Base-by-base conservation (phyloP, 2,797 vertebrate species). In the Periparus ater region DNA sequence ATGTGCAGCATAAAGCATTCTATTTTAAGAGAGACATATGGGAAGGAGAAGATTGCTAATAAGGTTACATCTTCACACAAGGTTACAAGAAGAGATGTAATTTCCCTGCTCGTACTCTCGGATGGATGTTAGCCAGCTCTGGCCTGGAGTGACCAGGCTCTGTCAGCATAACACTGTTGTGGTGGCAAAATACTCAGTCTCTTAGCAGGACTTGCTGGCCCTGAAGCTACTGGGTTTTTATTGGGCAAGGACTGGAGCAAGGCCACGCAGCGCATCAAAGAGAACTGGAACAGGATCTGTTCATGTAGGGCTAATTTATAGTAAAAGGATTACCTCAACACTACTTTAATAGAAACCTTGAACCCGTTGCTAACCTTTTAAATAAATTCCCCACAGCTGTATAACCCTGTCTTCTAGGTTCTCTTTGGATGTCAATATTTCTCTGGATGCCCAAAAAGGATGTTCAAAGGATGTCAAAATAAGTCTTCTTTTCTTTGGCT, bases 1-100 rank as follows among this genome's bases (percentile, higher is more conserved):
- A 90, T 79, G 60, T 34, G 17, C 53, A 79, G 32, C 45, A 94
- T 88, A 94, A 82, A 95, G 23, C 68, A 57, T 94, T 95, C 86
- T 92, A 91, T 94, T 94, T 94, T 94, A 79, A 91, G 91, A 87
- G 34, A 94, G 29, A 87, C 50, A 54, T 82, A 91, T 91, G 67
- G 77, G 71, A 91, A 85, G 58, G 34, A 75, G 23, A 93, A 93
- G 36, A 62, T 70, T 70, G n/a, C 23, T 92, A 89, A 94, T 85
- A 89, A 94, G 70, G 74, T 92, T 92, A 82, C 38, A 26, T 75
- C 51, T 85, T 76, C 63, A 79, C n/a, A 53, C 44, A 91, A 82
- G 36, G 40, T 82, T 95, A 66, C 58, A 88, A 22, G 45, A 91
- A 67, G n/a, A 88, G 77, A 51, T 38, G 44, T 32, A 25, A 85